Conservation (phyloP, 2,888 invertebrate genomes). For the Melieria omissa region DNA sequence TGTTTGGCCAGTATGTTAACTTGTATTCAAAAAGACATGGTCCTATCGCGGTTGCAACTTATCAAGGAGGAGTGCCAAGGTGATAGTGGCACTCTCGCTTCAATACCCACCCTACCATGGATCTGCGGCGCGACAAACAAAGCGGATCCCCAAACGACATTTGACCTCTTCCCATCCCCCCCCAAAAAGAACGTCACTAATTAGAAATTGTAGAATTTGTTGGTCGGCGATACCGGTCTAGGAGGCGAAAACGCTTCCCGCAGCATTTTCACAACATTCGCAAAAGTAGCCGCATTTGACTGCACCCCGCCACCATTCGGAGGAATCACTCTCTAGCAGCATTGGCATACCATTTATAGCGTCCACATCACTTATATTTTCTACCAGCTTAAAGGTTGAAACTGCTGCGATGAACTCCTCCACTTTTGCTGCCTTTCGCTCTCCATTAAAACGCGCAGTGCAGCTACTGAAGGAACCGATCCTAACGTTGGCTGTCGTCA, state of each 20-base stretch:
- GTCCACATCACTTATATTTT: constrained; percentile 19
- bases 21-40: too few species aligned
- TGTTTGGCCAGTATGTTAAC: too few species aligned
- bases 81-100: too few species aligned
- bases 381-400: constrained; percentile 27
- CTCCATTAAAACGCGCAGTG: constrained; percentile 23
- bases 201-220: too few species aligned
- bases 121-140: too few species aligned
- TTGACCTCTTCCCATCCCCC: too few species aligned
- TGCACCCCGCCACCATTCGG: constrained; percentile 19
- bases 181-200: too few species aligned
- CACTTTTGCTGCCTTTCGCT: constrained; percentile 22
- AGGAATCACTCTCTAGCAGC: constrained; percentile 23
- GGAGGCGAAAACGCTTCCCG: constrained; percentile 19
- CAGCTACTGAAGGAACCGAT: constrained; percentile 27
- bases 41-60: too few species aligned
- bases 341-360: constrained; percentile 26
- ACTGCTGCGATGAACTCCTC: constrained; percentile 26
- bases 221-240: constrained; percentile 23
- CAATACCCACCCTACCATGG: too few species aligned
- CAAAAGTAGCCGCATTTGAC: not conserved
- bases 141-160: too few species aligned
- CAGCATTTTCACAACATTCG: constrained; percentile 6
- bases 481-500: constrained; percentile 1
- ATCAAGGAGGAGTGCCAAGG: too few species aligned